A percentile compares a stretch with the other conserved stretches of the same genome.
Evolutionary conservation across 2,113 vertebrate genomes (phyloP).

Genomic region (Scytalopus superciliaris): DNA sequence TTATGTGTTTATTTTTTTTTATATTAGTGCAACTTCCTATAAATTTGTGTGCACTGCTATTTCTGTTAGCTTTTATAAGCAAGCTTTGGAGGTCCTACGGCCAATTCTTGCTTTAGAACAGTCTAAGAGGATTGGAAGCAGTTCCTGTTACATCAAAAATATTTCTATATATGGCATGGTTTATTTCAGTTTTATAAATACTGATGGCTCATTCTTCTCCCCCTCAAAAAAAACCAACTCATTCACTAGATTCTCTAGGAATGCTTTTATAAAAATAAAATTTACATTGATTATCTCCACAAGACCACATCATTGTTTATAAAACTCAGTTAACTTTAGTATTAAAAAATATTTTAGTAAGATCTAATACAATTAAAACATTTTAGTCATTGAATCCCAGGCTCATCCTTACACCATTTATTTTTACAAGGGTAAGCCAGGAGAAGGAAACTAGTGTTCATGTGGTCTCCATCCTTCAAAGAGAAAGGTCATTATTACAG

Average conservation of each 20-base stretch:
- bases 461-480: constrained; percentile 79
- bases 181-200: not conserved
- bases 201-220: not conserved
- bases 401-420: not conserved
- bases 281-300: not conserved
- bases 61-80: not conserved
- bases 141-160: not conserved
- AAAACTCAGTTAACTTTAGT: not conserved
- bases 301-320: not conserved
- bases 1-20: not conserved
- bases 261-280: constrained; percentile 57
- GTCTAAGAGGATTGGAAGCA: not conserved
- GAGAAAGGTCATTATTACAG: constrained; percentile 76
- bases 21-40: not conserved
- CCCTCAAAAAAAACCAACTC: not conserved
- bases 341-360: constrained; percentile 33
- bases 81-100: not conserved
- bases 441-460: constrained; percentile 61
- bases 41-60: not conserved
- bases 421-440: not conserved
- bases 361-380: not conserved
- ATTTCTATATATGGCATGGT: not conserved
- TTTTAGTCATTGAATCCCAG: not conserved
- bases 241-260: not conserved
- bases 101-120: not conserved